These are phyloP conservation scores for Nothoprocta perdicaria DNA, from an alignment of 2,113 vertebrate species.

Conservation along the genomic window DNA sequence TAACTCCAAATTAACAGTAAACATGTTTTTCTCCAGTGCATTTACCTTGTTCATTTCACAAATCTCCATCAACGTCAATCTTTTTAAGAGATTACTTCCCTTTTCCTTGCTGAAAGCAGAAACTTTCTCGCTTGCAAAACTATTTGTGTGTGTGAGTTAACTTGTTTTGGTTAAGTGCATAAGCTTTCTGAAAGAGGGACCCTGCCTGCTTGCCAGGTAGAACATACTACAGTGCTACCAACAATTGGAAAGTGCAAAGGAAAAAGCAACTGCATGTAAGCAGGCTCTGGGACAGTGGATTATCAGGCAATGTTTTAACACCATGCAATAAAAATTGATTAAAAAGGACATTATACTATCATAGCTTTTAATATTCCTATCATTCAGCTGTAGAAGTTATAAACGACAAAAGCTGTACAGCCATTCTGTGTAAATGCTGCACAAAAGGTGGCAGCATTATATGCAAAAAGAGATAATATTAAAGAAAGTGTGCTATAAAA, in stretches of 20 bases:
- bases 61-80: neutral
- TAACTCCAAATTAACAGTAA: neutral
- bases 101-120: neutral
- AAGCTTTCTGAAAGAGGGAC: neutral
- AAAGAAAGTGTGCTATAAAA: neutral
- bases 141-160: neutral
- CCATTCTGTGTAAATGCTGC: neutral
- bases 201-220: neutral
- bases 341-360: neutral
- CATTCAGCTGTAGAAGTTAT: neutral
- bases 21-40: neutral
- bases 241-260: neutral
- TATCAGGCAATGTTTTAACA: neutral
- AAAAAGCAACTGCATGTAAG: neutral
- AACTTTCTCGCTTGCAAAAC: neutral
- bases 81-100: neutral
- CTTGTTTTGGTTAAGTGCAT: neutral
- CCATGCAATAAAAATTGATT: neutral
- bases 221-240: neutral
- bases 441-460: fast-evolving
- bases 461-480: neutral
- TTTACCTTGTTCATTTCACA: neutral
- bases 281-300: neutral
- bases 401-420: fast-evolving
- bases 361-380: neutral